Evolutionary conservation across 1,140 invertebrate genomes (phyloP).

Genomic region (Proales similis): DNA sequence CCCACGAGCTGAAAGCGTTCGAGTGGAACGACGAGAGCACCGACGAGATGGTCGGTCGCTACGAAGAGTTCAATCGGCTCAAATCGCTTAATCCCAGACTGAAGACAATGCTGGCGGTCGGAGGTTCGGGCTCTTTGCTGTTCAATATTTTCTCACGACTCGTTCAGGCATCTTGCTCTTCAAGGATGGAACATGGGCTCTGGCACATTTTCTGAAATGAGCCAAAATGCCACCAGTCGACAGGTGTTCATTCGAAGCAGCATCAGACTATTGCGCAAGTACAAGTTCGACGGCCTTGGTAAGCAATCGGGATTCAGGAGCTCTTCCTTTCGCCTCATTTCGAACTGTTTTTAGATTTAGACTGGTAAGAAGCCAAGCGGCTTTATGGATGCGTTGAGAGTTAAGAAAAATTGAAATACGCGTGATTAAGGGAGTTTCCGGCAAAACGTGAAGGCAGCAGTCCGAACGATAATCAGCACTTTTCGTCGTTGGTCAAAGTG

Average conservation of each 20-base stretch:
- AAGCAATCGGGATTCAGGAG: conserved; percentile 72
- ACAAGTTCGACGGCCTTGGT: conserved; percentile 45
- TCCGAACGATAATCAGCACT: conserved; percentile 40
- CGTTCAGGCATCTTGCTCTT: conserved; percentile 33
- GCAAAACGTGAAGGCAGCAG: conserved; percentile 39
- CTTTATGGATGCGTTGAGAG: too few relatives aligned
- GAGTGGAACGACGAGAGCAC: conserved; percentile 65
- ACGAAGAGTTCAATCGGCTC: conserved; percentile 22
- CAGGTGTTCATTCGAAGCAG: conserved; percentile 45
- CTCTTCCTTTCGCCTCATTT: conserved; percentile 12
- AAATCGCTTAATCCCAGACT: conserved; percentile 6
- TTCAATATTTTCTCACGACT: conserved; percentile 58
- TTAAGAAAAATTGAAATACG: neutral
- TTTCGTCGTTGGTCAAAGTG: conserved; percentile 26
- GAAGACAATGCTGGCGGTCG: conserved; percentile 53
- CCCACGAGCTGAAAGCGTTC: conserved; percentile 72
- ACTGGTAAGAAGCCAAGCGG: conserved; percentile 16
- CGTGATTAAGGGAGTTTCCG: conserved; percentile 61
- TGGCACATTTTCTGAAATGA: conserved; percentile 65
- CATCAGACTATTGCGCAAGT: conserved; percentile 60
- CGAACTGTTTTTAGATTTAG: conserved; percentile 5
- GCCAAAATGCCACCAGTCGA: conserved; percentile 58
- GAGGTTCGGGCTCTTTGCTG: conserved; percentile 70
- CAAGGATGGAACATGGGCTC: conserved; percentile 75
- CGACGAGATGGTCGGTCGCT: conserved; percentile 6